Conservation (phyloP, 2,888 invertebrate species). For the Amblyjoppa fuscipennis region DNA sequence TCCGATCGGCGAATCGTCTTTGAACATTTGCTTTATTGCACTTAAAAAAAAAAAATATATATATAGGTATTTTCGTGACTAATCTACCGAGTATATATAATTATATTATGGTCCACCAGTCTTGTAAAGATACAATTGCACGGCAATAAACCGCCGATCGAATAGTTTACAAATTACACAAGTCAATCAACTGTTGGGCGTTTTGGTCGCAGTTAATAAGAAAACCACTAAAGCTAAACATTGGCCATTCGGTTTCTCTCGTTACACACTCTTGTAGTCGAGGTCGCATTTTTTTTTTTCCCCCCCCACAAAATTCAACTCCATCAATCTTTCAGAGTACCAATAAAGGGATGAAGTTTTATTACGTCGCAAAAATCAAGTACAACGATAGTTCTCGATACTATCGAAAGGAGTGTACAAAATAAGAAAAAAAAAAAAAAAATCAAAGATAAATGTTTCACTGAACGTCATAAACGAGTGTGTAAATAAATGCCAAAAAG, state of each 20-base stretch:
- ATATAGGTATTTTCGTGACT: background rate
- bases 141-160: conserved; percentile 26
- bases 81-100: conserved; percentile 8
- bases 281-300: background rate
- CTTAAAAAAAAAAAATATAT: conserved; percentile 29
- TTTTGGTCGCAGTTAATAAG: background rate
- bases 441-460: background rate
- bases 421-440: background rate
- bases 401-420: conserved; percentile 9
- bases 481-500: background rate
- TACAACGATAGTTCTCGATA: background rate
- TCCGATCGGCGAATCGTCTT: background rate
- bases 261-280: background rate
- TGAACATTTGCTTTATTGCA: conserved; percentile 48
- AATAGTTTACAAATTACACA: conserved; percentile 12
- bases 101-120: conserved; percentile 8
- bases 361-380: conserved; percentile 8
- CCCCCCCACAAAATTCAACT: background rate
- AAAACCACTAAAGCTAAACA: too few relatives aligned
- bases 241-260: background rate
- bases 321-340: background rate
- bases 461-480: background rate
- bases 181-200: background rate
- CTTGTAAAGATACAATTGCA: conserved; percentile 36
- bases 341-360: background rate